phyloP scores from a whole-genome alignment of 2,113 vertebrate genomes.

The Lota lota region DNA sequence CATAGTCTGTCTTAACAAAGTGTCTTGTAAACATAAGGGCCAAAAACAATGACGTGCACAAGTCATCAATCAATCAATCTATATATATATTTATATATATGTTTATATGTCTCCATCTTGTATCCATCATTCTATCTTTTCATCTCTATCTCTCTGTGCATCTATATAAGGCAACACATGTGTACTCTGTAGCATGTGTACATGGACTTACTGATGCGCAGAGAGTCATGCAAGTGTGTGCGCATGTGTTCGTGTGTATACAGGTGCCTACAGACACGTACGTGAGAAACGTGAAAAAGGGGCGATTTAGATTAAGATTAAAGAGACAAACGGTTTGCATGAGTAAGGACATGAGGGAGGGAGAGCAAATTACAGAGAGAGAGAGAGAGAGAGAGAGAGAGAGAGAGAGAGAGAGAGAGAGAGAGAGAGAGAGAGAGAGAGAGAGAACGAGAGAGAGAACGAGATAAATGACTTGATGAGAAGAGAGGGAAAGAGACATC shows the following conservation, averaged over 20 bases:
- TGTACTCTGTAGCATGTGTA: background rate
- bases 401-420: background rate
- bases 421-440: background rate
- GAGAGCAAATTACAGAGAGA: background rate
- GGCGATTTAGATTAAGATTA: background rate
- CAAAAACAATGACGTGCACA: no score
- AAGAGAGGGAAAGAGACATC: background rate
- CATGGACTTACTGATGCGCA: no score
- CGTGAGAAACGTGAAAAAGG: background rate
- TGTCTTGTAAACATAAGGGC: no score
- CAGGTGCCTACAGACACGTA: background rate
- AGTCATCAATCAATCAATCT: background rate
- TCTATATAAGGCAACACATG: background rate
- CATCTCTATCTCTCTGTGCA: background rate
- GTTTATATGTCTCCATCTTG: background rate
- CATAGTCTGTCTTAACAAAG: no score
- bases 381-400: background rate
- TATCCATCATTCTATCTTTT: background rate
- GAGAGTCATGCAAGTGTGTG: background rate
- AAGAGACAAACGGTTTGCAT: background rate
- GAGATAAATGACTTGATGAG: background rate
- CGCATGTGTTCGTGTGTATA: conserved; percentile 2
- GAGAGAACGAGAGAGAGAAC: conserved; percentile 23
- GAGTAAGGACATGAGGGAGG: background rate
- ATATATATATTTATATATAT: background rate